Percentiles rank a stretch among this genome's conserved stretches.
These are phyloP conservation scores for Hyperopisus bebe DNA, from an alignment of 2,113 vertebrate genomes.

Conservation along the genomic window DNA sequence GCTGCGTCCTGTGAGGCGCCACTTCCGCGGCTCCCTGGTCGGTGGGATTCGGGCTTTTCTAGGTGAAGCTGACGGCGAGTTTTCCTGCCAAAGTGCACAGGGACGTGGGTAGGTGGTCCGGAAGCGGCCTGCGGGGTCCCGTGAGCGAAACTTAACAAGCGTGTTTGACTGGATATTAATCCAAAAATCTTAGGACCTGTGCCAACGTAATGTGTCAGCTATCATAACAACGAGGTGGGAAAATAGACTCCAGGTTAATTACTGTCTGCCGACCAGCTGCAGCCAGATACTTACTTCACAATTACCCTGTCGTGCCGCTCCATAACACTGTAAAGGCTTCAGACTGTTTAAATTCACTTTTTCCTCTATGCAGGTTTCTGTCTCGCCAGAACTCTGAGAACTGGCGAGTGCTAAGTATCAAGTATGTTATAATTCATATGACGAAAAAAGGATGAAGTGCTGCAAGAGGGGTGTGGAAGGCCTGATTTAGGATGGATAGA, in stretches of 20 bases:
- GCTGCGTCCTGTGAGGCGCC: slow-evolving; percentile 20
- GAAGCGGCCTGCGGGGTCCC: slow-evolving; percentile 44
- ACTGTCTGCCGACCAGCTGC: slow-evolving; percentile 46
- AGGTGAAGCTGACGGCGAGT: slow-evolving; percentile 25
- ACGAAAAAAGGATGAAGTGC: background rate
- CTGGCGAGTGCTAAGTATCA: background rate
- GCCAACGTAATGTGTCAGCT: slow-evolving; percentile 56
- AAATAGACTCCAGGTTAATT: slow-evolving; percentile 52
- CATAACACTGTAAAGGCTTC: background rate
- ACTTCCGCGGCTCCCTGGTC: slow-evolving; percentile 34
- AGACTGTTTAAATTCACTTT: background rate
- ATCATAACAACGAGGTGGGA: slow-evolving; percentile 50
- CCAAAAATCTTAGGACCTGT: slow-evolving; percentile 45
- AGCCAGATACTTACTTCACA: slow-evolving; percentile 30
- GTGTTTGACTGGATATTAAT: slow-evolving; percentile 53
- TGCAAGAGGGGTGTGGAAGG: background rate
- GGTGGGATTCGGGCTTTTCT: slow-evolving; percentile 27
- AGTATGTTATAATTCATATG: background rate
- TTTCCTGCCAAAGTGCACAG: slow-evolving; percentile 48
- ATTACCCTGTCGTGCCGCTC: background rate
- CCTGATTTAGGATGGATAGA: background rate
- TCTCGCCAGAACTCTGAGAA: background rate
- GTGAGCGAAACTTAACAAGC: slow-evolving; percentile 51
- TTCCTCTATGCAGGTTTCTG: background rate
- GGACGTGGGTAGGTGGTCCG: slow-evolving; percentile 49